These are phyloP conservation scores for Coptodon bakossiorum DNA, from an alignment of 2,113 vertebrate genomes.

Conservation along the genomic window DNA sequence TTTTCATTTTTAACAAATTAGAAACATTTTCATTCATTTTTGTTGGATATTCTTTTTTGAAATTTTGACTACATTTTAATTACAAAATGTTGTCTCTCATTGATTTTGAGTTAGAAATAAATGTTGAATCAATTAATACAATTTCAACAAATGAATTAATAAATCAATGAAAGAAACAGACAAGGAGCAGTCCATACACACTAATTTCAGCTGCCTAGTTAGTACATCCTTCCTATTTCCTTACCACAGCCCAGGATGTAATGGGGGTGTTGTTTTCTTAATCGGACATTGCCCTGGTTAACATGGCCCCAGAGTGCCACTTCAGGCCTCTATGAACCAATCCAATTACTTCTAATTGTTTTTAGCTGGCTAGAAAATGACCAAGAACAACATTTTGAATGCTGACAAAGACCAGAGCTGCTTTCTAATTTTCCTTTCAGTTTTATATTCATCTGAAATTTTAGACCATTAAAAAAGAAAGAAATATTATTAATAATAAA, in stretches of 20 bases:
- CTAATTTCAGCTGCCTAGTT: neutral
- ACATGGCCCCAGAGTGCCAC: conserved; percentile 27
- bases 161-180: neutral
- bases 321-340: conserved; percentile 18
- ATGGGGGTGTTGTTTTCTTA: conserved; percentile 56
- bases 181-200: neutral
- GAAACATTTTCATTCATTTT: neutral
- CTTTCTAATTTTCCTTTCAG: neutral
- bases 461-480: neutral
- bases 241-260: conserved; percentile 32
- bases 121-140: neutral
- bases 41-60: neutral
- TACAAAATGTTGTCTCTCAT: neutral
- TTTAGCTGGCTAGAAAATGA: conserved; percentile 37
- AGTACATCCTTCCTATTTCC: neutral
- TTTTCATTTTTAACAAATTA: neutral
- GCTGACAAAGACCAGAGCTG: neutral
- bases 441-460: neutral
- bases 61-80: neutral
- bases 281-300: conserved; percentile 45
- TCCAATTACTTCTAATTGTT: conserved; percentile 51
- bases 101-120: neutral
- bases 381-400: conserved; percentile 43
- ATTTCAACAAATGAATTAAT: neutral
- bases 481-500: neutral